Base-by-base conservation (phyloP, 2,113 vertebrate genomes). In the Paratilapia polleni region DNA sequence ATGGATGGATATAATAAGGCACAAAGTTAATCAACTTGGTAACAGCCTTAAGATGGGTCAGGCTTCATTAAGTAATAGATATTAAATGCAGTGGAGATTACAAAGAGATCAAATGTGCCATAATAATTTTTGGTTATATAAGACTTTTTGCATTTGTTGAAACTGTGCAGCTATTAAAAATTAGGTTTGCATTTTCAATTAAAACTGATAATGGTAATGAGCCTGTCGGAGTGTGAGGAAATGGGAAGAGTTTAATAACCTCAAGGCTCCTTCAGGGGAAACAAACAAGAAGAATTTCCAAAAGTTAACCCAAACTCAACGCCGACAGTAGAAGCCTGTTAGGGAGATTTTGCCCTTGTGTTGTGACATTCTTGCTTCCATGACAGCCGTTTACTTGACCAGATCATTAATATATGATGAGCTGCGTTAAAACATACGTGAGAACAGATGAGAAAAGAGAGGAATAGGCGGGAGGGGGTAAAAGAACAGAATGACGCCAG, bases 391-490 rank as follows among this genome's bases (percentile, higher is more conserved):
- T 6, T 61, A 28, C 43, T 83, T 87, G 86, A 87, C 85, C 36
- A 52, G 15, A 77, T 12, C 78, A 86, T 91, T 19, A 91, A 93
- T 92, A 81, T 85, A 24, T 68, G 62, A 91, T 91, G 87, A 87
- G 70, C 10, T 28, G n/a, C 4, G 0, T 66, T 93, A 20, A 93
- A 93, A 89, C 88, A 87, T 91, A 80, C 83, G 90, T 89, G 89
- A 90, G 84, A 89, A 89, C 83, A 88, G 70, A 92, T 8, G 26
- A 75, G 84, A 52, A 61, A 76, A 74, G 62, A 73, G 49, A 57
- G 5, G 28, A 54, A 64, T 8, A 47, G 49, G 62, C 26, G 1
- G 54, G 1, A 8, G 47, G 59, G 12, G 47, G 12, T 66, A 14
- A 59, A 75, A 66, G 76, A 82, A 64, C 6, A 11, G 56, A 63